Evolutionary conservation across 1,140 invertebrate genomes (phyloP).

Genomic region (Heliothis virescens): DNA sequence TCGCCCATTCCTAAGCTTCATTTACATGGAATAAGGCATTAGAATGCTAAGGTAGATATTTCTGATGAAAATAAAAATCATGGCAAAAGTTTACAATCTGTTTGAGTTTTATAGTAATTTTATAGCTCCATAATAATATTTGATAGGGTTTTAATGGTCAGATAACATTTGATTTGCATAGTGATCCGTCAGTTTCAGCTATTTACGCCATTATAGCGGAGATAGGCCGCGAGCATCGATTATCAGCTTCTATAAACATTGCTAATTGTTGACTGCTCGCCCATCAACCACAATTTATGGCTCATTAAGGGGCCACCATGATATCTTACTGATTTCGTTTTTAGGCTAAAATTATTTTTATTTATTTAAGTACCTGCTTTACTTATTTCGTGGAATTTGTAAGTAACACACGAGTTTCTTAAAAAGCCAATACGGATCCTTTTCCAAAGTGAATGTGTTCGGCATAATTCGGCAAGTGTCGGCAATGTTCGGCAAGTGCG

Average conservation of each 20-base stretch:
- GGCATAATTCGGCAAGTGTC: background rate
- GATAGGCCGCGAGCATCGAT: background rate
- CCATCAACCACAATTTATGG: background rate
- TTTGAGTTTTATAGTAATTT: slow-evolving; percentile 3
- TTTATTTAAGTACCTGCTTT: no score
- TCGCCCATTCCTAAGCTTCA: no score
- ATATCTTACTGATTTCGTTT: background rate
- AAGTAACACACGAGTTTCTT: no score
- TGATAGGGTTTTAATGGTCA: background rate
- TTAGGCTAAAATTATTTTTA: no score
- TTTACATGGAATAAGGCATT: no score
- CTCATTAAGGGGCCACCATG: background rate
- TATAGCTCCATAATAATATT: slow-evolving; percentile 2
- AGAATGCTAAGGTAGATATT: no score
- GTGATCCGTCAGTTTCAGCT: background rate
- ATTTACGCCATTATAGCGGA: background rate
- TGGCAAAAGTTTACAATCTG: no score
- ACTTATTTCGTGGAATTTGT: no score
- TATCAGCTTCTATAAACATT: background rate
- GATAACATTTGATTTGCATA: background rate
- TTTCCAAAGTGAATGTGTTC: no score
- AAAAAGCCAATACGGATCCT: no score
- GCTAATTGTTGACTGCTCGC: background rate
- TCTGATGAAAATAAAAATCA: no score
- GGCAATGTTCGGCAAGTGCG: background rate